These are phyloP conservation scores for Myotis lucifugus DNA, from an alignment of 2,113 vertebrate species.

Conservation along the genomic window DNA sequence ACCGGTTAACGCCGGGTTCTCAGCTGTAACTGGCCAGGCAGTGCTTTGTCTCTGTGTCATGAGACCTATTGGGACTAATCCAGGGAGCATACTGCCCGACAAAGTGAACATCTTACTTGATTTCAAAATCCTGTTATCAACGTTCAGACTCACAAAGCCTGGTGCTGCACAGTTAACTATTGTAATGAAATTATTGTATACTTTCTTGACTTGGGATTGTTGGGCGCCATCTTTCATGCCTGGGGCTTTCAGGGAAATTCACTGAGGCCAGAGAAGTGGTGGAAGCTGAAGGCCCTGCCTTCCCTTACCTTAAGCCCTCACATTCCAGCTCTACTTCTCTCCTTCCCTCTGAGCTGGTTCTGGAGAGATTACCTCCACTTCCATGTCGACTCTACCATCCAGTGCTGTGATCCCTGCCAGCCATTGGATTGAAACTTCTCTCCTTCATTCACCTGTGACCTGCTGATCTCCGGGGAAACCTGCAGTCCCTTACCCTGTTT, in stretches of 20 bases:
- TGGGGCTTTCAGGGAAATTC: background rate
- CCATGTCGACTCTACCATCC: background rate
- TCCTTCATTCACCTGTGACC: background rate
- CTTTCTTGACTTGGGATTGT: background rate
- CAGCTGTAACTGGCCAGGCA: rapidly evolving
- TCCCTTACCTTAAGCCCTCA: rapidly evolving
- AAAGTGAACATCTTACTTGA: background rate
- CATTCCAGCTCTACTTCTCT: too few species aligned
- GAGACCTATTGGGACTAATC: background rate
- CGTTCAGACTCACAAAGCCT: background rate
- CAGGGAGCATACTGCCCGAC: background rate
- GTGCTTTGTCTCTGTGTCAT: background rate
- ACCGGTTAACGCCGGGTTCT: background rate
- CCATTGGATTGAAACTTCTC: background rate
- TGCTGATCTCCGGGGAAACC: rapidly evolving
- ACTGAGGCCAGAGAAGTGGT: background rate
- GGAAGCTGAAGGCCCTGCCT: background rate
- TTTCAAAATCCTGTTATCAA: background rate
- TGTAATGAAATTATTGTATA: background rate
- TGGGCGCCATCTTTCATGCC: background rate
- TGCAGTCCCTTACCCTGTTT: background rate
- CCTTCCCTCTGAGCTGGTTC: background rate
- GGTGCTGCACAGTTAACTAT: background rate
- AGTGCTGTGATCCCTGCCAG: background rate
- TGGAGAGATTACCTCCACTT: background rate